phyloP scores from a whole-genome alignment of 2,888 invertebrate genomes.

The Nymphalis polychloros region DNA sequence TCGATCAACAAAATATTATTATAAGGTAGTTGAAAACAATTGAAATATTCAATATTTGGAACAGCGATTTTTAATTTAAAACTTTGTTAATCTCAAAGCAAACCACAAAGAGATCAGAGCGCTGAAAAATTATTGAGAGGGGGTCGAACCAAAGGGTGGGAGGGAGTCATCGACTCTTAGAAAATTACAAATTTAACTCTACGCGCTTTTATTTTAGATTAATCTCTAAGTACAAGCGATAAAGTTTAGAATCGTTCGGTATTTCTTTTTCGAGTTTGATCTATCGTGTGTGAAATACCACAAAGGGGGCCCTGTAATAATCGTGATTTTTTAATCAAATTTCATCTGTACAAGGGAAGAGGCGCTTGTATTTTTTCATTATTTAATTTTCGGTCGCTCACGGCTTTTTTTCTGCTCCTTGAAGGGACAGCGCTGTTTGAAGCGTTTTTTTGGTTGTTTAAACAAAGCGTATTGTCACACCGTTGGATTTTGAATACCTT shows the following conservation, averaged over 20 bases:
- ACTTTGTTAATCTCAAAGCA: constrained; percentile 80
- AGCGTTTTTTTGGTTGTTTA: constrained; percentile 68
- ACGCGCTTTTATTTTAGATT: constrained; percentile 34
- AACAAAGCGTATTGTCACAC: constrained; percentile 52
- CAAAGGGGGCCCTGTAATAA: constrained; percentile 76
- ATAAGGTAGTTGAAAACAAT: constrained; percentile 31
- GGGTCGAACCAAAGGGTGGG: constrained; percentile 63
- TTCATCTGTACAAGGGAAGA: constrained; percentile 81
- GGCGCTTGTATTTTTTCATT: constrained; percentile 81
- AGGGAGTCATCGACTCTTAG: constrained; percentile 70
- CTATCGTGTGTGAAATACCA: constrained; percentile 57
- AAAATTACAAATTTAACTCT: constrained; percentile 56
- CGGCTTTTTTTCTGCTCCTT: constrained; percentile 69
- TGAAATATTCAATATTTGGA: constrained; percentile 65
- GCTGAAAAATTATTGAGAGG: constrained; percentile 82
- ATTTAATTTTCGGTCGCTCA: constrained; percentile 79
- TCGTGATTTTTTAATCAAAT: constrained; percentile 84
- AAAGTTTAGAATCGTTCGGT: constrained; percentile 42
- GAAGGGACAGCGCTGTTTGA: constrained; percentile 75
- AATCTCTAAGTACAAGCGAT: constrained; percentile 32
- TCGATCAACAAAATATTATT: neutral
- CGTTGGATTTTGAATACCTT: constrained; percentile 29
- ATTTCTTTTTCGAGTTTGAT: constrained; percentile 32
- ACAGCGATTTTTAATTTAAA: constrained; percentile 76
- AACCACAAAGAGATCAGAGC: constrained; percentile 79